phyloP scores from a whole-genome alignment of 1,140 invertebrate genomes.

The Drosophila nebulosa region DNA sequence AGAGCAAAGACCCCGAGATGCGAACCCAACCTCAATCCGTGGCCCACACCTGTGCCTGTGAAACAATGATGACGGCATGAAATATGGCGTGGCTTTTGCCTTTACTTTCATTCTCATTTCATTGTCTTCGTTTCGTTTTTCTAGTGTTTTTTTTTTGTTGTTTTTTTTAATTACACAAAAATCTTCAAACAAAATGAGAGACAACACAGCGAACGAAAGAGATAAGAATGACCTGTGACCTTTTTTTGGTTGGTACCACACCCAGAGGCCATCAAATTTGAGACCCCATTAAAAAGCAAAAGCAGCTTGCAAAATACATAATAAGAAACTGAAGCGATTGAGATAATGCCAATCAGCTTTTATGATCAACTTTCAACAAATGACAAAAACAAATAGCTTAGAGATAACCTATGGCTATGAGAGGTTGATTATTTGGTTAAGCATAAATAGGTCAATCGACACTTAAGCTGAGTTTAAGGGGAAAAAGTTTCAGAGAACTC shows the following conservation, averaged over 20 bases:
- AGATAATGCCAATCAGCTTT: slow-evolving; percentile 42
- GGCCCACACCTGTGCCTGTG: slow-evolving; percentile 11
- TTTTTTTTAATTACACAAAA: slow-evolving; percentile 68
- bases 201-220: slow-evolving; percentile 1
- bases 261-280: slow-evolving; percentile 51
- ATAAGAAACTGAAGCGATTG: slow-evolving; percentile 21
- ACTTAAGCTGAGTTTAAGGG: neutral
- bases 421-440: too few species aligned
- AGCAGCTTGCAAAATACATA: slow-evolving; percentile 11
- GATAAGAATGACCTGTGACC: slow-evolving; percentile 45
- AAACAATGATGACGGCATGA: slow-evolving; percentile 25
- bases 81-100: slow-evolving; percentile 45
- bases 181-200: slow-evolving; percentile 30
- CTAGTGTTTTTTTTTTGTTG: neutral
- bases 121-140: neutral
- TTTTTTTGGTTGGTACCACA: slow-evolving; percentile 27
- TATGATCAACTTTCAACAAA: neutral
- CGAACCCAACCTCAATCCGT: neutral
- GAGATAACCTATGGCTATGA: neutral
- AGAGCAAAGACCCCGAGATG: neutral
- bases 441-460: neutral
- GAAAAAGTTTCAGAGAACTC: too few species aligned
- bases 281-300: slow-evolving; percentile 34
- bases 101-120: slow-evolving; percentile 4
- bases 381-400: neutral